phyloP scores from a whole-genome alignment of 1,140 invertebrate species.

The Lamellibrachia luymesi region DNA sequence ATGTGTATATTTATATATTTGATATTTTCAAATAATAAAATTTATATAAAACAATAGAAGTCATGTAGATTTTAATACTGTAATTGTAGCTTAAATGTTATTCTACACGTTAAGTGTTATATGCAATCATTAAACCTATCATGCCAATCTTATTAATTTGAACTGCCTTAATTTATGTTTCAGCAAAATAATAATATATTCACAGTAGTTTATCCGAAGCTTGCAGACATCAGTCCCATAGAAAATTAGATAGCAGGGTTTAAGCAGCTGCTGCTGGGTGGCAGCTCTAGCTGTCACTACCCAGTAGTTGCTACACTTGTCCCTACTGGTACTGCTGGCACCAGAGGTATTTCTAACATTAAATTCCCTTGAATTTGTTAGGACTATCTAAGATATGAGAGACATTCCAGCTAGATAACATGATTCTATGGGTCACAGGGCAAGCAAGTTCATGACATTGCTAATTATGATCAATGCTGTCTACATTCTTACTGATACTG shows the following conservation, averaged over 20 bases:
- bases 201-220: too few species aligned
- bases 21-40: too few species aligned
- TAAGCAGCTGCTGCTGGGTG: background rate
- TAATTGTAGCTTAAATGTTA: too few species aligned
- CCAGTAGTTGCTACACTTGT: background rate
- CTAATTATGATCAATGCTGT: conserved; percentile 5
- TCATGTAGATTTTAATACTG: too few species aligned
- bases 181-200: too few species aligned
- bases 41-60: too few species aligned
- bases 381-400: background rate
- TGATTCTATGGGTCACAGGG: background rate
- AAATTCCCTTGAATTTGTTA: background rate
- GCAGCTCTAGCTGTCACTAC: background rate
- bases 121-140: too few species aligned
- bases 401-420: background rate
- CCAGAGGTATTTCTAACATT: background rate
- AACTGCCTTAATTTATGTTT: too few species aligned
- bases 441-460: background rate
- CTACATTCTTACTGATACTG: background rate
- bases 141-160: too few species aligned
- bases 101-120: too few species aligned
- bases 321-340: background rate
- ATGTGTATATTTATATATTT: background rate
- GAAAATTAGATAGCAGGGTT: too few species aligned
- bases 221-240: too few species aligned